Conservation (phyloP, 2,113 vertebrate species). For the Diglossa brunneiventris region DNA sequence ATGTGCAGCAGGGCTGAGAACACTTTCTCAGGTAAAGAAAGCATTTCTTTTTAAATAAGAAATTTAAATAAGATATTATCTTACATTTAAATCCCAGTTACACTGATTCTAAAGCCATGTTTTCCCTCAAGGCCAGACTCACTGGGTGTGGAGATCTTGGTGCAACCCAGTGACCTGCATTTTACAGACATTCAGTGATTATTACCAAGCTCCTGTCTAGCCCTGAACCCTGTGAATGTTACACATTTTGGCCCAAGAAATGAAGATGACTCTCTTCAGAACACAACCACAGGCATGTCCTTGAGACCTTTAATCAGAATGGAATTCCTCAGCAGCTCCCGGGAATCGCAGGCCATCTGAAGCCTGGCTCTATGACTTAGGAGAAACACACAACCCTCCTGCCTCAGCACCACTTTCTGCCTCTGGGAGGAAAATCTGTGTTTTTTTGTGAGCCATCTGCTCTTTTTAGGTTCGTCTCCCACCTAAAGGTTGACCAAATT, state of each 20-base stretch:
- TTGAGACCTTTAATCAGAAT: background rate
- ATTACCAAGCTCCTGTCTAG: background rate
- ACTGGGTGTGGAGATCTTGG: background rate
- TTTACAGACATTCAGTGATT: background rate
- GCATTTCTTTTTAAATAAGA: background rate
- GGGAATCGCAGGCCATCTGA: background rate
- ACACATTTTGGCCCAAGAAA: background rate
- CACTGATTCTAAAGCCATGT: background rate
- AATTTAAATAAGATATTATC: background rate
- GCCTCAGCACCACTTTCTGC: background rate
- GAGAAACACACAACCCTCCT: background rate
- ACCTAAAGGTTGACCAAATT: background rate
- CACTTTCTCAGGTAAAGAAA: background rate
- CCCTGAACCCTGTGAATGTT: background rate
- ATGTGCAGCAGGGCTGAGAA: background rate
- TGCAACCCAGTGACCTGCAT: background rate
- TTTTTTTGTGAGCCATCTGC: background rate
- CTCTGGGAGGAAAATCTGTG: background rate
- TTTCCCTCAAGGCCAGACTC: background rate
- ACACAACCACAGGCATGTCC: constrained; percentile 17
- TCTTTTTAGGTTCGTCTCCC: background rate
- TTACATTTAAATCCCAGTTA: background rate
- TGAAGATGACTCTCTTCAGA: background rate
- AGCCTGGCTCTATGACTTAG: background rate
- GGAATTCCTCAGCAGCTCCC: background rate